Evolutionary conservation across 2,113 vertebrate species (phyloP), one percentile per base, ranked within the genome.

Genomic region (Azemiops feae): DNA sequence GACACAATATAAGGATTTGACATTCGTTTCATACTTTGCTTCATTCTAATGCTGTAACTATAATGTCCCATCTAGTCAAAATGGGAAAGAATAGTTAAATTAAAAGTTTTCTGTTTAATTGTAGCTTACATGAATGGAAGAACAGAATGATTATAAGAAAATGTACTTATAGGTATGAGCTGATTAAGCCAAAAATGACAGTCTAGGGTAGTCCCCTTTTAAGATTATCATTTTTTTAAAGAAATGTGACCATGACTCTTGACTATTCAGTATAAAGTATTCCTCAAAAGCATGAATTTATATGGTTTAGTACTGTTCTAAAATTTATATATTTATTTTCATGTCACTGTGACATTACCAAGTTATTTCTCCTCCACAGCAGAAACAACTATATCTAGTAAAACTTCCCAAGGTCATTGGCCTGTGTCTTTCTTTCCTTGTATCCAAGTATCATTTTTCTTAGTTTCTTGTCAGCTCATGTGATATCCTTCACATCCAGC

Each of bases 401-500:
- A 97, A 96, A 95, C 96, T 97, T 98, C 91, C 97, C 98, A 98
- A 98, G 98, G 98, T 98, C 98, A 96, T 95, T 96, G 97, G 97
- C 96, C 96, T 97, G 96, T 97, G 96, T 97, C 96, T 97, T 96
- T 97, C 96, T 43, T 81, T 94, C 93, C 96, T 94, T 96, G 97
- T 96, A 96, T 95, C 95, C 96, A 97, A 97, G 97, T 97, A 97
- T 96, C 97, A 98, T 98, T 98, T 98, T 97, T 99, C 97, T 98
- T 97, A 94, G 97, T 98, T 98, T 97, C 97, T 97, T 98, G 98
- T 98, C 98, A 97, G 96, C 94, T 93, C n/a, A 93, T 97, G 45
- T 96, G 96, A 98, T 97, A 98, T 97, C 98, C 97, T 97, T 98
- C 97, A 97, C 97, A 96, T 98, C 98, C 98, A 97, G 97, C 97